Percentiles rank a stretch among this genome's conserved stretches.
phyloP scores from a whole-genome alignment of 2,113 vertebrate species.

The Fukomys damarensis region DNA sequence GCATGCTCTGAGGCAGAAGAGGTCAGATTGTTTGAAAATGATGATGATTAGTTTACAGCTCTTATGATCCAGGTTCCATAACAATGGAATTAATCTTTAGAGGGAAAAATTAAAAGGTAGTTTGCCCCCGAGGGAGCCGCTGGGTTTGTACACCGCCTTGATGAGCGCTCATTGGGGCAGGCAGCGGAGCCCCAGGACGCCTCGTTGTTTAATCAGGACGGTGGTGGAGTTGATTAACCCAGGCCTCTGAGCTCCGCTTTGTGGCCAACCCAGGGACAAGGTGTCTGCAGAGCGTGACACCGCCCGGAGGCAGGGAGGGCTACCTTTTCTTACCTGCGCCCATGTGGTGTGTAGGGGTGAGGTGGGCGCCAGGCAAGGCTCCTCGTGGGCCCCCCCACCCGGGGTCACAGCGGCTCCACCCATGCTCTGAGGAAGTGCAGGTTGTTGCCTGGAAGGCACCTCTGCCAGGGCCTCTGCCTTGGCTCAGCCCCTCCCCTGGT shows the following conservation, averaged over 20 bases:
- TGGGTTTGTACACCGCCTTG: conserved; percentile 84
- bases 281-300: neutral
- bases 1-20: conserved; percentile 81
- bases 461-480: neutral
- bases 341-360: neutral
- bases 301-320: accelerated
- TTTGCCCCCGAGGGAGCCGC: conserved; percentile 88
- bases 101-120: conserved; percentile 90
- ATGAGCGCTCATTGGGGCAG: conserved; percentile 86
- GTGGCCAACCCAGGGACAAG: neutral
- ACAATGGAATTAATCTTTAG: conserved; percentile 91
- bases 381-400: accelerated
- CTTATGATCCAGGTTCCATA: conserved; percentile 91
- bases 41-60: conserved; percentile 93
- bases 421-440: no score
- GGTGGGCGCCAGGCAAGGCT: accelerated
- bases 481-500: neutral
- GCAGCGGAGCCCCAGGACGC: conserved; percentile 88
- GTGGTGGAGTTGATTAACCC: conserved; percentile 88
- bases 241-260: conserved; percentile 67
- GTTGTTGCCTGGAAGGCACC: neutral
- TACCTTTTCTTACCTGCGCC: neutral
- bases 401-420: neutral
- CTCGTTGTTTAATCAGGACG: conserved; percentile 90
- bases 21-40: conserved; percentile 91